Conservation (phyloP, 2,113 vertebrate genomes). For the Glaucidium brasilianum region DNA sequence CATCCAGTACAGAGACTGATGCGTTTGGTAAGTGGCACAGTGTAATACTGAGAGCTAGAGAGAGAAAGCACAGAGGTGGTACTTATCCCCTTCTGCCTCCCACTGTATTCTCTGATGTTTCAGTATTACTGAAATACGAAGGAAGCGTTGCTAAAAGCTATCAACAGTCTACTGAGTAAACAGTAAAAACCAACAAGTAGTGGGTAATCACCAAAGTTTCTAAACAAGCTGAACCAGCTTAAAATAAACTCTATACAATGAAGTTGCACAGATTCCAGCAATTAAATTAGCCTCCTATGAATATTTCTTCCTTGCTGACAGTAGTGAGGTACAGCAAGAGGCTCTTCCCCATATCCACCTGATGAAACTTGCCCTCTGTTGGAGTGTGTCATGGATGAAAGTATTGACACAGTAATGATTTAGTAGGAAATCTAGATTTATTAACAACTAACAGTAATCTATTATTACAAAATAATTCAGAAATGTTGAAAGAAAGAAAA, state of each 20-base stretch:
- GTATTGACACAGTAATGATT: too few species aligned
- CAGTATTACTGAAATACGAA: background rate
- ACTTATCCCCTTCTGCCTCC: background rate
- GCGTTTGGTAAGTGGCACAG: background rate
- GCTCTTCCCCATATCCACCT: background rate
- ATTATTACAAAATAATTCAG: too few species aligned
- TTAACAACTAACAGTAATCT: too few species aligned
- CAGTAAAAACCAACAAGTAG: background rate
- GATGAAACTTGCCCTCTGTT: background rate
- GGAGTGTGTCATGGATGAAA: too few species aligned
- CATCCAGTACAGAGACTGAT: background rate
- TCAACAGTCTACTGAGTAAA: background rate
- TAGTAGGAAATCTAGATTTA: too few species aligned
- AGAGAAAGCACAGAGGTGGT: background rate
- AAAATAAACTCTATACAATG: background rate
- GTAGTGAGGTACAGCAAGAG: background rate
- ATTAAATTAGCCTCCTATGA: background rate
- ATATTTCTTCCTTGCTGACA: background rate
- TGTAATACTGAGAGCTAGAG: background rate
- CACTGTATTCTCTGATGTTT: background rate
- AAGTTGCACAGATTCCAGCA: background rate
- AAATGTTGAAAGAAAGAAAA: too few species aligned
- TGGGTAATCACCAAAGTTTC: background rate
- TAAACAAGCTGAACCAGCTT: background rate
- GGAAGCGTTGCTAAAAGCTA: background rate